Base-by-base conservation (phyloP, 2,888 invertebrate species). In the Amiota mariae region DNA sequence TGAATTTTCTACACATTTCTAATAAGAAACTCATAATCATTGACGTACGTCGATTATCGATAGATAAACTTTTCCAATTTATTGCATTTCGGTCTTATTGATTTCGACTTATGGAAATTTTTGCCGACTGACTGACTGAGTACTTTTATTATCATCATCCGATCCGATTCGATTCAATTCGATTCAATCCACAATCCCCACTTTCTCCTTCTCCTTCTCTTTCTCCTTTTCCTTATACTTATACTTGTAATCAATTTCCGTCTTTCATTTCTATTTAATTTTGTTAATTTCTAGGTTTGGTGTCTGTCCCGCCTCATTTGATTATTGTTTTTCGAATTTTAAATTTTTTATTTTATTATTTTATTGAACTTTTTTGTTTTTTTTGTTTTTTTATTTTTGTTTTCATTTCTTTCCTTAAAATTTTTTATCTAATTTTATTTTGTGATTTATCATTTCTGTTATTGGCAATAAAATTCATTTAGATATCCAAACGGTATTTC, bases 361-460 rank as follows among this genome's bases (percentile, higher is more conserved):
- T 74, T 74, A 76, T 78, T 85, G 75, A 80, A 75, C 48, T 2
- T 18, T 54, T 59, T 51, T 68, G 54, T 6, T 51, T 68, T 46
- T n/a, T 24, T 51, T 20, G 73, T 73, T 76, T n/a, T n/a, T n/a
- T n/a, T n/a, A n/a, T 18, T 54, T 59, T 51, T 68, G 54, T 6
- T 51, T 68, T 46, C 46, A n/a, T n/a, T n/a, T n/a, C n/a, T 74
- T 73, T 68, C 10, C 49, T 70, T 73, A 74, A 79, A 77, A 75
- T 73, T 71, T 72, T 57, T 24, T 18, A 61, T 54, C 59, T 59
- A 54, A 74, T 56, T 72, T 64, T 57, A 81, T 83, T 80, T 2
- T 76, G 70, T 77, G 85, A 82, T 85, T 75, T 80, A 78, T 75
- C 74, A 72, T 75, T 57, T 24, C 24, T 51, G 72, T 68, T 75